Conservation (phyloP, 2,113 vertebrate genomes). For the Hystrix brachyura region DNA sequence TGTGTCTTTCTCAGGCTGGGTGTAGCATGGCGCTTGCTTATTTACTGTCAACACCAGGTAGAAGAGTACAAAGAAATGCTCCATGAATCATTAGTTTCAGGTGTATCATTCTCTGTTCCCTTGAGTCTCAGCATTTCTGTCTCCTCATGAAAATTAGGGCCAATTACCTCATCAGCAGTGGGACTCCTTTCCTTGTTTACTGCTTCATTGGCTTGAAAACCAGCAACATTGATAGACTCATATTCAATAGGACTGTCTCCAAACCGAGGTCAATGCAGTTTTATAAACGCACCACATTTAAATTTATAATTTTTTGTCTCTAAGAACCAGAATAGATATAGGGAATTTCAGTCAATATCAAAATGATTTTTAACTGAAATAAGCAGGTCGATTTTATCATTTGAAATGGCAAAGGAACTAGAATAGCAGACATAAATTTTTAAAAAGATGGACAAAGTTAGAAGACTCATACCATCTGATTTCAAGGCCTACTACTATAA, state of each 20-base stretch:
- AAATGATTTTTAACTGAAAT: not conserved
- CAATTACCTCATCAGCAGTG: not conserved
- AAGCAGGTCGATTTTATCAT: not conserved
- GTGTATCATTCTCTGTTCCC: not conserved
- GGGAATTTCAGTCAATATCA: not conserved
- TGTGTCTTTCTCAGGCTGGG: not conserved
- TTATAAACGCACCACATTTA: not conserved
- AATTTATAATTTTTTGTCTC: not conserved
- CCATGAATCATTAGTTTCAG: not conserved
- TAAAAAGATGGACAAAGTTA: not conserved
- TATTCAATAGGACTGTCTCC: not conserved
- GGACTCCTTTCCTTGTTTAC: not conserved
- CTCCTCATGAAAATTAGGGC: not conserved
- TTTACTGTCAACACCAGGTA: not conserved
- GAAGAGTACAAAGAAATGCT: not conserved
- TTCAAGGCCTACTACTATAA: not conserved
- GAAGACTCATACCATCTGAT: not conserved
- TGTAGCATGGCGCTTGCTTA: not conserved
- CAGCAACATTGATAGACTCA: not conserved
- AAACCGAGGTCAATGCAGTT: not conserved
- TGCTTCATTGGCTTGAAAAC: not conserved
- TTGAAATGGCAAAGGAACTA: not conserved
- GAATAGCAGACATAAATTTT: not conserved
- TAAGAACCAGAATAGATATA: not conserved
- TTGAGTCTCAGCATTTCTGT: not conserved